phyloP scores from a whole-genome alignment of 2,888 invertebrate genomes.

The Synanthedon vespiformis region DNA sequence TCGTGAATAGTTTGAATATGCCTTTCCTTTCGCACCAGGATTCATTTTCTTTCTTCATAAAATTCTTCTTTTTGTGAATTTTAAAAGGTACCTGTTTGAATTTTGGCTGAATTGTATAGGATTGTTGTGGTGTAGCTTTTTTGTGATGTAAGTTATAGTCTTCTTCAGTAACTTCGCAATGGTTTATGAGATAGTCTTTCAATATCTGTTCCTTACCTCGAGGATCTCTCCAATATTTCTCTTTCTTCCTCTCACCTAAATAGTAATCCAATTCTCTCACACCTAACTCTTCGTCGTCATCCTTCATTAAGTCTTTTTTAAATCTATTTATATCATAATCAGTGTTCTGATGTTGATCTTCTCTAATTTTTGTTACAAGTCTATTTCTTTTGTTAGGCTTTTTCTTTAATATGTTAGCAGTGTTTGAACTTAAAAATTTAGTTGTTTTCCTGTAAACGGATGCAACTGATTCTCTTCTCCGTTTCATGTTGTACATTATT shows the following conservation, averaged over 20 bases:
- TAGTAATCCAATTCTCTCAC: constrained; percentile 57
- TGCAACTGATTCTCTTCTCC: constrained; percentile 51
- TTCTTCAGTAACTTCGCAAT: constrained; percentile 51
- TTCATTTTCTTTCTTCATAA: constrained; percentile 19
- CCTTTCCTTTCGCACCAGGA: constrained; percentile 51
- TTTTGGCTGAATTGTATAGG: constrained; percentile 30
- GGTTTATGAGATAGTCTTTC: constrained; percentile 55
- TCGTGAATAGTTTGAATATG: constrained; percentile 48
- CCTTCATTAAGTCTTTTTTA: constrained; percentile 12
- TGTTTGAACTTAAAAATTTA: constrained; percentile 48
- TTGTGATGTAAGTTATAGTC: constrained; percentile 45
- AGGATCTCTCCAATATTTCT: constrained; percentile 54
- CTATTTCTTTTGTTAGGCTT: constrained; percentile 41
- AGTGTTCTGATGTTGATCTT: constrained; percentile 20
- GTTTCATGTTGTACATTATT: constrained; percentile 32
- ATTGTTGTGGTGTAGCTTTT: constrained; percentile 23
- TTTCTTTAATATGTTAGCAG: constrained; percentile 44
- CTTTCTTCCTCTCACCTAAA: constrained; percentile 49
- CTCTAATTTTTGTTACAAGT: constrained; percentile 27
- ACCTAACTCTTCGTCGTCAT: constrained; percentile 37
- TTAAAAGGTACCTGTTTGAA: constrained; percentile 61
- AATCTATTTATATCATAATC: constrained; percentile 11
- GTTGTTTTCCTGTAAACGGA: constrained; percentile 58
- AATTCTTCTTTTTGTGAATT: constrained; percentile 35
- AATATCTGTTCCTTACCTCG: constrained; percentile 49